phyloP scores from a whole-genome alignment of 2,797 vertebrate species.

The Micrastur ruficollis region DNA sequence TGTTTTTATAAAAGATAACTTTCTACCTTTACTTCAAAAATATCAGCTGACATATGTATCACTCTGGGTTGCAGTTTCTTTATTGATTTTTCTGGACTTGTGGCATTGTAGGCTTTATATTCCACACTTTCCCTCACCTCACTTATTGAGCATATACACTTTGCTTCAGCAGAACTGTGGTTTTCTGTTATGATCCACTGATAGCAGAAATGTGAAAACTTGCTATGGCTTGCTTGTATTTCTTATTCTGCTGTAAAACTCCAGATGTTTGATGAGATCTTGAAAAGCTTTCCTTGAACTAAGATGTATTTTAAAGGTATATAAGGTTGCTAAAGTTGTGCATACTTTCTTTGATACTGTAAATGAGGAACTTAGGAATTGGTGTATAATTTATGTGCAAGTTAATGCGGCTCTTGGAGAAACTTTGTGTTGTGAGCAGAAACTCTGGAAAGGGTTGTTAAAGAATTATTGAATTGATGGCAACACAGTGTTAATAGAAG shows the following conservation, averaged over 20 bases:
- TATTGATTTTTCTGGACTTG: conserved; percentile 16
- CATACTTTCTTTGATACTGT: not conserved
- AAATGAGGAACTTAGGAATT: not conserved
- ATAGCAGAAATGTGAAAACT: not conserved
- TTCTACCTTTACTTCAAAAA: not conserved
- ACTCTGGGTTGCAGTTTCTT: not conserved
- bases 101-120: not conserved
- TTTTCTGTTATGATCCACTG: conserved; percentile 10
- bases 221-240: not conserved
- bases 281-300: not conserved
- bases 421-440: not conserved
- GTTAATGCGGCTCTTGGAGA: not conserved
- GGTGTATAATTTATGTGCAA: not conserved
- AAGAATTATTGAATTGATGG: not conserved
- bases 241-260: not conserved
- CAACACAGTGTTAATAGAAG: not conserved
- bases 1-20: not conserved
- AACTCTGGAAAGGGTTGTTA: not conserved
- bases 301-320: not conserved
- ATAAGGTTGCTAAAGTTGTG: not conserved
- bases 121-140: not conserved
- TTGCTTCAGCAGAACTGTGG: not conserved
- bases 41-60: not conserved
- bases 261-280: not conserved
- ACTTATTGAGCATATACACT: not conserved